These are phyloP conservation scores for Ochropleura leucogaster DNA, from an alignment of 2,888 invertebrate genomes.

Conservation along the genomic window DNA sequence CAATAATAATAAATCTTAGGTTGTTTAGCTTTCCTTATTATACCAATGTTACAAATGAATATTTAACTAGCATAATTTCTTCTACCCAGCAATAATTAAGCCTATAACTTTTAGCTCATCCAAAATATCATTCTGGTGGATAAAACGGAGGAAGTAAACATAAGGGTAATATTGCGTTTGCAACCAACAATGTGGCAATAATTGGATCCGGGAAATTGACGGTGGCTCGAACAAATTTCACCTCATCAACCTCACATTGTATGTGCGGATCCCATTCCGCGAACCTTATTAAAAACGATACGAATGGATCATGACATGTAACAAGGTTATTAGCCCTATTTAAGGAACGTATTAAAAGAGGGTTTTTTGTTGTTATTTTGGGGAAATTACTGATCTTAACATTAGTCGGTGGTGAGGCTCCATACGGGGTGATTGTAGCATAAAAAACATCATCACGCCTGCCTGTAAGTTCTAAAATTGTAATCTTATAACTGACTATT, in stretches of 20 bases:
- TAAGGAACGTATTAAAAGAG: conserved; percentile 21
- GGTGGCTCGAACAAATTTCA: conserved; percentile 68
- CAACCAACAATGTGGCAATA: conserved; percentile 71
- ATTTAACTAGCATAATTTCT: not conserved
- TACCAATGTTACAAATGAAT: not conserved
- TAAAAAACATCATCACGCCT: too few species aligned
- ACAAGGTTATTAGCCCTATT: conserved; percentile 51
- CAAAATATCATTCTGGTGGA: conserved; percentile 34
- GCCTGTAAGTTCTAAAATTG: too few species aligned
- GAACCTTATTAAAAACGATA: conserved; percentile 65
- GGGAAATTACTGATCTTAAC: conserved; percentile 5
- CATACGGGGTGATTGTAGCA: too few species aligned
- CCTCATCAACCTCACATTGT: conserved; percentile 71
- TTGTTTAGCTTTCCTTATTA: not conserved
- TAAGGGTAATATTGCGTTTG: conserved; percentile 64
- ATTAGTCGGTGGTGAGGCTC: not conserved
- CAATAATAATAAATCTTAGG: too few species aligned
- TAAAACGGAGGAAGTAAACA: conserved; percentile 50
- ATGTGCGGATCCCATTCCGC: conserved; percentile 43
- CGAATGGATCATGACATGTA: conserved; percentile 51
- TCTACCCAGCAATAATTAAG: not conserved
- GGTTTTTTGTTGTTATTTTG: conserved; percentile 16
- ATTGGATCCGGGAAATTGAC: conserved; percentile 74
- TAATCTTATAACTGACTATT: too few species aligned
- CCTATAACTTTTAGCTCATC: conserved; percentile 11